Evolutionary conservation across 2,113 vertebrate genomes (phyloP), one percentile per base, ranked within the genome.

Genomic region (Barnardius zonarius): DNA sequence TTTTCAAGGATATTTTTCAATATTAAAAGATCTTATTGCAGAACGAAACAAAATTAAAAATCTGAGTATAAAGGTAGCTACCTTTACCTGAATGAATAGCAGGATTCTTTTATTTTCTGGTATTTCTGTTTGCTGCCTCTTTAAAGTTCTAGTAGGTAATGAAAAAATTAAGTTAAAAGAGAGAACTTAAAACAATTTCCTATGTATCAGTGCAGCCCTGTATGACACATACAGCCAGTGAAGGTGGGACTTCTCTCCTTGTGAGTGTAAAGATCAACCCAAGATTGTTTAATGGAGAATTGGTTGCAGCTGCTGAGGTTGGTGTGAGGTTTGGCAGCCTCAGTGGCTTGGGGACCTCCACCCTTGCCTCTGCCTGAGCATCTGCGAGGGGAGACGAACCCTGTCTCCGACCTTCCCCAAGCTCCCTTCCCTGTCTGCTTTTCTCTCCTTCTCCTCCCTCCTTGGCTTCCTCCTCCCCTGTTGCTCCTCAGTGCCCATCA

Each of bases 261-360:
- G 10, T 11, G 52, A 54, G 51, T 52, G 51, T 52, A 52, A 52
- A 52, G 27, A 28, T 52, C 51, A 33, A 4, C 27, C 43, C 35
- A 10, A 31, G 10, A 9, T 6, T 25, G 3, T 23, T 7, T 4
- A 6, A 3, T 1, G 35, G 46, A 49, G 31, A 35, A 5, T 18
- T 23, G 54, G 12, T 2, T 20, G 55, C 4, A 67, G 5, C 49
- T 31, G 66, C 5, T 4, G 16, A 9, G 61, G 59, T 4, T 3
- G 4, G 6, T 15, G 39, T 0, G 10, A 28, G 4, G 44, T 37
- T 39, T 3, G 13, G n/a, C 0, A 9, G 62, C 61, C 25, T 20
- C 1, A 3, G 46, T 35, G 80, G 28, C n/a, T 22, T 20, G 0
- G 1, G 19, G 22, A 25, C 17, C 28, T 15, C 7, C 9, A 11